phyloP scores from a whole-genome alignment of 2,797 vertebrate species.

The Aphelocoma californica region DNA sequence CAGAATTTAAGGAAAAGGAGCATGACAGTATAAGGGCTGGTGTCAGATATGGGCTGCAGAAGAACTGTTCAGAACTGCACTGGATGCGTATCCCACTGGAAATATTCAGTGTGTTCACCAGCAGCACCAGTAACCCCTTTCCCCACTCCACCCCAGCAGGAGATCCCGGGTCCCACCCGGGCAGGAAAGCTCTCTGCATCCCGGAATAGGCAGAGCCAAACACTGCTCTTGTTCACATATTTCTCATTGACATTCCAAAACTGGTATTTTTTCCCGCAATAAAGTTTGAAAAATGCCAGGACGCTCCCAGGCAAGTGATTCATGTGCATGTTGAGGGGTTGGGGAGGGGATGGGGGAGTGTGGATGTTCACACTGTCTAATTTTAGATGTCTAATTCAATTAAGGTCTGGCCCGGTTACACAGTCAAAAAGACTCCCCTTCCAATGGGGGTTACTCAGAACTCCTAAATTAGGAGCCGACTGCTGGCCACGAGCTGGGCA shows the following conservation, averaged over 20 bases:
- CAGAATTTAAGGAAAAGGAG: background rate
- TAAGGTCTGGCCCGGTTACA: background rate
- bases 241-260: background rate
- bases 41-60: background rate
- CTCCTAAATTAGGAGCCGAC: background rate
- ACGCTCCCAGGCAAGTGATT: background rate
- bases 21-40: background rate
- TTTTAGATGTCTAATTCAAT: conserved; percentile 40
- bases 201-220: background rate
- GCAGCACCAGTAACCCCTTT: background rate
- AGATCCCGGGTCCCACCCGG: fast-evolving
- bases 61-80: background rate
- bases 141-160: background rate
- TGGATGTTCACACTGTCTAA: background rate
- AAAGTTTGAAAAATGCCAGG: background rate
- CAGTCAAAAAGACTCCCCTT: background rate
- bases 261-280: background rate
- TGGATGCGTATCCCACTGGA: background rate
- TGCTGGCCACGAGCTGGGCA: background rate
- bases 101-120: background rate
- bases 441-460: background rate
- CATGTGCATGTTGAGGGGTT: background rate
- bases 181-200: background rate
- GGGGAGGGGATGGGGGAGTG: background rate
- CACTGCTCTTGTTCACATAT: background rate